Evolutionary conservation across 2,888 invertebrate species (phyloP).

Genomic region (Bedellia somnulentella): DNA sequence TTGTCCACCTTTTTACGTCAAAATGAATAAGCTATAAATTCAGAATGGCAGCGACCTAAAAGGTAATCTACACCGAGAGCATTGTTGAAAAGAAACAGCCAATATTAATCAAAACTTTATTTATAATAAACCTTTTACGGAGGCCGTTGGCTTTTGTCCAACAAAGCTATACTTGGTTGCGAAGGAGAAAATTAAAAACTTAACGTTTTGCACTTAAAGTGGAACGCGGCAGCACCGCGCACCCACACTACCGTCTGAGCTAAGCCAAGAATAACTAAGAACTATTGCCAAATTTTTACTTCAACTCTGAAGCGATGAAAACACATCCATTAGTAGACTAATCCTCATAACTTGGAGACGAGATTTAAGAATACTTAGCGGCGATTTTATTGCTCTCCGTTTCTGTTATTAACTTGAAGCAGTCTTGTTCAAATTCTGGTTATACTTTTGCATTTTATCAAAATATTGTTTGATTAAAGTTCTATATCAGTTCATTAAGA

Average conservation of each 20-base stretch:
- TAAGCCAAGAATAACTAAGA: slow-evolving; percentile 4
- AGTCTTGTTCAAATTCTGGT: no score
- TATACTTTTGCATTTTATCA: no score
- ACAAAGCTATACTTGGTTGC: slow-evolving; percentile 4
- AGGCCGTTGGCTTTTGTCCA: slow-evolving; percentile 7
- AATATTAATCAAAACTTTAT: slow-evolving; percentile 4
- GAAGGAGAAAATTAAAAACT: slow-evolving; percentile 8
- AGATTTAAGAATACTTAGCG: slow-evolving; percentile 4
- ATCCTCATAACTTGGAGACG: slow-evolving; percentile 4
- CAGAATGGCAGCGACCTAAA: no score
- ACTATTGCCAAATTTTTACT: slow-evolving; percentile 7
- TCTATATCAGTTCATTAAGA: no score
- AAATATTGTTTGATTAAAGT: no score
- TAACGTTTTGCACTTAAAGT: slow-evolving; percentile 5
- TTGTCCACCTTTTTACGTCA: no score
- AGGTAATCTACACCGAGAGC: no score
- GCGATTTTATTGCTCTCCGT: no score
- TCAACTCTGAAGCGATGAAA: slow-evolving; percentile 7
- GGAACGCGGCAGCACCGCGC: slow-evolving; percentile 3
- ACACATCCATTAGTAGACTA: slow-evolving; percentile 8
- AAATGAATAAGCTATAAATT: no score
- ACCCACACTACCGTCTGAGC: no score
- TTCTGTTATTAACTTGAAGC: no score
- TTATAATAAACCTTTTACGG: slow-evolving; percentile 7
- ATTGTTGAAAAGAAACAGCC: background rate